Evolutionary conservation across 2,888 invertebrate species (phyloP).

Genomic region (Fissipunctia ypsillon): DNA sequence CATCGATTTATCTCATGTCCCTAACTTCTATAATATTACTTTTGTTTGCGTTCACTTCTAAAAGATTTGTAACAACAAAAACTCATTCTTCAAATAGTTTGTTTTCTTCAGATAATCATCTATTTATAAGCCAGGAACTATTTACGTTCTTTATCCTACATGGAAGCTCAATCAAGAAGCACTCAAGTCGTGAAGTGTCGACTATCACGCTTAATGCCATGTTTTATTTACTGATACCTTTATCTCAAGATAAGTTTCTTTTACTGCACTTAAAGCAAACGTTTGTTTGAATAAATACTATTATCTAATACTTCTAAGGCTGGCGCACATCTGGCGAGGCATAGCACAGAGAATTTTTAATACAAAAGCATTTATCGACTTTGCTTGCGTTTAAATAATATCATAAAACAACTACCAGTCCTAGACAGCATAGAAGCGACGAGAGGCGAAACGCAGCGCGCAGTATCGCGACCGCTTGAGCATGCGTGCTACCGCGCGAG

Average conservation of each 20-base stretch:
- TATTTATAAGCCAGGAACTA: slow-evolving; percentile 37
- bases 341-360: background rate
- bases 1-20: background rate
- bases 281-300: slow-evolving; percentile 57
- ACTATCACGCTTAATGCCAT: slow-evolving; percentile 57
- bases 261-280: slow-evolving; percentile 60
- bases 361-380: background rate
- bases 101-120: slow-evolving; percentile 9
- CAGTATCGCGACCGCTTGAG: background rate
- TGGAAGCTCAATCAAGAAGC: slow-evolving; percentile 65
- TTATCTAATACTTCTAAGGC: slow-evolving; percentile 53
- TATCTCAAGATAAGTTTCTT: slow-evolving; percentile 66
- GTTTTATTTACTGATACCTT: slow-evolving; percentile 65
- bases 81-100: slow-evolving; percentile 5
- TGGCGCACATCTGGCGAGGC: background rate
- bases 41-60: background rate
- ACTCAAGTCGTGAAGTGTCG: slow-evolving; percentile 60
- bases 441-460: background rate
- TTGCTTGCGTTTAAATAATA: background rate
- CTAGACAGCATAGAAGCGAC: background rate
- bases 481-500: too few relatives aligned
- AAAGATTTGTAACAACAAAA: slow-evolving; percentile 1
- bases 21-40: background rate
- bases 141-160: slow-evolving; percentile 59
- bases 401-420: background rate